phyloP scores from a whole-genome alignment of 2,797 vertebrate species.

The Fistularia tabacaria region DNA sequence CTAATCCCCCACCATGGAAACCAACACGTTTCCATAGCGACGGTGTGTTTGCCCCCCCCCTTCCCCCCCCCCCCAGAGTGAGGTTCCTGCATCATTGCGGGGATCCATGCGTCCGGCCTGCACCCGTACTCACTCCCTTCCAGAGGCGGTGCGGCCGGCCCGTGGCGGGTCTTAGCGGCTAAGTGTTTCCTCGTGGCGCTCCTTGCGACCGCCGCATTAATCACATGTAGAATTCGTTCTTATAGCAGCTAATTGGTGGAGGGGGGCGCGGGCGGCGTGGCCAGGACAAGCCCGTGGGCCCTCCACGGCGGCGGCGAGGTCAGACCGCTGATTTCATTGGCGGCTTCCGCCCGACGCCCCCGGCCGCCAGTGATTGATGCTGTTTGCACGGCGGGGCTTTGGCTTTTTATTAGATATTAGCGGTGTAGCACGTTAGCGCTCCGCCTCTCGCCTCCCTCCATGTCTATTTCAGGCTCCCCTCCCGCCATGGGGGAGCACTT shows the following conservation, averaged over 20 bases:
- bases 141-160: too few relatives aligned
- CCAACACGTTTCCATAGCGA: too few relatives aligned
- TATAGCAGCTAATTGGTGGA: constrained; percentile 47
- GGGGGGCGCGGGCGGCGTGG: constrained; percentile 49
- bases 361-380: constrained; percentile 56
- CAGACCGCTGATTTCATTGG: constrained; percentile 49
- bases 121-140: too few relatives aligned
- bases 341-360: constrained; percentile 59
- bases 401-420: constrained; percentile 51
- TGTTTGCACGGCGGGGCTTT: constrained; percentile 39
- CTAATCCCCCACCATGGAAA: too few relatives aligned
- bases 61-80: too few relatives aligned
- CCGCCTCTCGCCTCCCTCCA: neutral
- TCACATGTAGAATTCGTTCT: constrained; percentile 46
- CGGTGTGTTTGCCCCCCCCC: too few relatives aligned
- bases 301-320: constrained; percentile 27
- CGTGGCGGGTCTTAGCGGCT: too few relatives aligned
- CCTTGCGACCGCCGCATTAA: constrained; percentile 38
- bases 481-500: constrained; percentile 46
- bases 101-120: too few relatives aligned
- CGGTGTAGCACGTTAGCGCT: constrained; percentile 4
- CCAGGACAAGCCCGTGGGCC: constrained; percentile 15
- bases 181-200: too few relatives aligned
- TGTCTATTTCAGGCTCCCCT: constrained; percentile 13
- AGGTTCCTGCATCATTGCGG: too few relatives aligned